Evolutionary conservation across 2,888 invertebrate genomes (phyloP).

Genomic region (Therioaphis trifolii): DNA sequence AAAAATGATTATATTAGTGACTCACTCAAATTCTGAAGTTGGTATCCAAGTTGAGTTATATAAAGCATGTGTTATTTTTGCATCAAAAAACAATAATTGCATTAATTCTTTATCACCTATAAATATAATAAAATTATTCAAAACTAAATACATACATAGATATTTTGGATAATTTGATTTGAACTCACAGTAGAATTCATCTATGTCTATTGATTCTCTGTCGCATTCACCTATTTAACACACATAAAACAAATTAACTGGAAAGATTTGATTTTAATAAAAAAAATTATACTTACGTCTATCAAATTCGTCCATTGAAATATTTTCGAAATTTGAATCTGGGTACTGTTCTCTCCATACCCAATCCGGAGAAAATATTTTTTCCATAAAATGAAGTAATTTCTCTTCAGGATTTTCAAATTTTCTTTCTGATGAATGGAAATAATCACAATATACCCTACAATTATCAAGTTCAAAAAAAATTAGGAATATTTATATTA

Average conservation of each 20-base stretch:
- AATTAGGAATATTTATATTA: conserved; percentile 1
- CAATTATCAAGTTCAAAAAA: background rate
- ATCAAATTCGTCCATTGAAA: conserved; percentile 52
- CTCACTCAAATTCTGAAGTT: conserved; percentile 41
- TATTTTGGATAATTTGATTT: conserved; percentile 5
- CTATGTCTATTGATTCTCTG: conserved; percentile 70
- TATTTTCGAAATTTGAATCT: conserved; percentile 58
- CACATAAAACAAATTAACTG: conserved; percentile 1
- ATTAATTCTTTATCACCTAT: conserved; percentile 79
- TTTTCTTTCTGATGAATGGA: conserved; percentile 82
- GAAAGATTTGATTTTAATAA: background rate
- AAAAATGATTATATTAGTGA: background rate
- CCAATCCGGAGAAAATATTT: conserved; percentile 74
- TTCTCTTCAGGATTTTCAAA: conserved; percentile 81
- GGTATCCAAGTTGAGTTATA: conserved; percentile 67
- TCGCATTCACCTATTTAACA: conserved; percentile 75
- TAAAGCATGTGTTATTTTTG: conserved; percentile 76
- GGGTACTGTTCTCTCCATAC: conserved; percentile 76
- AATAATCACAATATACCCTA: conserved; percentile 91
- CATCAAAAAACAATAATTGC: conserved; percentile 87
- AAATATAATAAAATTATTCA: background rate
- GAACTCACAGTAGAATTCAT: conserved; percentile 57
- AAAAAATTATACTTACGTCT: conserved; percentile 16
- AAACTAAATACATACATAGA: background rate
- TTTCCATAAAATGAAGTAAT: conserved; percentile 79